A percentile compares a stretch with the other conserved stretches of the same genome.
Evolutionary conservation across 92 coral and sea anemone species (phyloP).

Genomic region (Phymanthus crucifer): DNA sequence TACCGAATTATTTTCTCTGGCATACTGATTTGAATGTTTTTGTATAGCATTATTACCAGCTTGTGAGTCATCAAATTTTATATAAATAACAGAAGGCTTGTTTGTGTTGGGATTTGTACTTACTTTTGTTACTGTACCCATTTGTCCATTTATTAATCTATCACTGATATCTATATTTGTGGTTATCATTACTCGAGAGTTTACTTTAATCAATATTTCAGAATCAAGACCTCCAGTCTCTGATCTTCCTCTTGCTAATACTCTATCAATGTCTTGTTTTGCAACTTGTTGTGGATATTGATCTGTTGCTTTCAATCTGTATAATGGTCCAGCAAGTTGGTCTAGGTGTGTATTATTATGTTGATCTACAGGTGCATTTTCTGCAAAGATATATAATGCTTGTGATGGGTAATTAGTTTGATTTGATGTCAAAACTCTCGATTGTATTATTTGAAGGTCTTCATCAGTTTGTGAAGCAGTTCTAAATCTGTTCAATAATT

Average conservation of each 20-base stretch:
- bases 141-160: conserved; percentile 68
- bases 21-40: conserved; percentile 28
- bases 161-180: too few species aligned
- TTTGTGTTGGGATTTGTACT: conserved; percentile 22
- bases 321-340: conserved; percentile 33
- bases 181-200: conserved; percentile 61
- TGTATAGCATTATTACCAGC: conserved; percentile 39
- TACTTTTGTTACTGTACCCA: conserved; percentile 55
- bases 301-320: conserved; percentile 53
- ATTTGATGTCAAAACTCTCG: conserved; percentile 16
- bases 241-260: too few species aligned
- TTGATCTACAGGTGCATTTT: conserved; percentile 57
- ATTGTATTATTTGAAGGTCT: conserved; percentile 40
- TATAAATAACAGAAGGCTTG: conserved; percentile 40
- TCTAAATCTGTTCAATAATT: too few species aligned
- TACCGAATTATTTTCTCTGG: conserved; percentile 35
- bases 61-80: conserved; percentile 53
- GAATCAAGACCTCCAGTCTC: conserved; percentile 74
- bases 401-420: conserved; percentile 46
- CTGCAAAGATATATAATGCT: conserved; percentile 63
- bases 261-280: too few species aligned
- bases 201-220: conserved; percentile 51
- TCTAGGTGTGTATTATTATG: conserved; percentile 38
- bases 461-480: conserved; percentile 61
- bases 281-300: conserved; percentile 57